A percentile compares a stretch with the other conserved stretches of the same genome.
These are phyloP conservation scores for Margarornis squamiger DNA, from an alignment of 2,797 vertebrate genomes.

Conservation along the genomic window DNA sequence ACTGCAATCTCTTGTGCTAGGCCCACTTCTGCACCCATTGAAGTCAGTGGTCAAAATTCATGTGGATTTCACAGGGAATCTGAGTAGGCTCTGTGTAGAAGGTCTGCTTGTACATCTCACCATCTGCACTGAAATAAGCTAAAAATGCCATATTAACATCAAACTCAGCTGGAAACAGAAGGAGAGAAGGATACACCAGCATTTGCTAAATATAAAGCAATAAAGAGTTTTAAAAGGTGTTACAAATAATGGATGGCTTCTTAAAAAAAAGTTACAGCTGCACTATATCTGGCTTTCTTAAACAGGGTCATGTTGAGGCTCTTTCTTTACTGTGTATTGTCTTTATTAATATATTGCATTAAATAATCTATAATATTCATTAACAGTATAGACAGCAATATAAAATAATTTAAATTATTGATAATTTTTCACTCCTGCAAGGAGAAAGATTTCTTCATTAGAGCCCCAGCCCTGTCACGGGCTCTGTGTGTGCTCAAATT, in stretches of 20 bases:
- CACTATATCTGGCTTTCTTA: not conserved
- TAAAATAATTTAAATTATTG: not conserved
- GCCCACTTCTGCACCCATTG: not conserved
- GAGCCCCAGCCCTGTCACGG: not conserved
- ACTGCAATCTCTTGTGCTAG: not conserved
- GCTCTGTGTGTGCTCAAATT: not conserved
- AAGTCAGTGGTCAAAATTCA: conserved; percentile 40
- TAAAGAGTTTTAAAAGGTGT: conserved; percentile 18
- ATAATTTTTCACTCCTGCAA: not conserved
- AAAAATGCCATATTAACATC: conserved; percentile 18
- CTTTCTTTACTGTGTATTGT: not conserved
- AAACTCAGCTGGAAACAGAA: conserved; percentile 45
- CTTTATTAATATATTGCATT: not conserved
- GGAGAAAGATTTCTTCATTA: conserved; percentile 5
- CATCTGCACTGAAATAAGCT: conserved; percentile 47
- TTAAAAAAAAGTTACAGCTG: not conserved
- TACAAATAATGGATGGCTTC: conserved; percentile 1
- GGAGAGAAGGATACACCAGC: conserved; percentile 17
- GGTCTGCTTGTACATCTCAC: not conserved
- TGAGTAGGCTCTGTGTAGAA: not conserved
- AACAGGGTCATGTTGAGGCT: not conserved
- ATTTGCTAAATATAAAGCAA: conserved; percentile 11
- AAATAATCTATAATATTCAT: not conserved
- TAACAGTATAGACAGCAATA: not conserved
- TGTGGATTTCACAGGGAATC: not conserved